Conservation (phyloP, 2,113 vertebrate species). For the Callaeas wilsoni region DNA sequence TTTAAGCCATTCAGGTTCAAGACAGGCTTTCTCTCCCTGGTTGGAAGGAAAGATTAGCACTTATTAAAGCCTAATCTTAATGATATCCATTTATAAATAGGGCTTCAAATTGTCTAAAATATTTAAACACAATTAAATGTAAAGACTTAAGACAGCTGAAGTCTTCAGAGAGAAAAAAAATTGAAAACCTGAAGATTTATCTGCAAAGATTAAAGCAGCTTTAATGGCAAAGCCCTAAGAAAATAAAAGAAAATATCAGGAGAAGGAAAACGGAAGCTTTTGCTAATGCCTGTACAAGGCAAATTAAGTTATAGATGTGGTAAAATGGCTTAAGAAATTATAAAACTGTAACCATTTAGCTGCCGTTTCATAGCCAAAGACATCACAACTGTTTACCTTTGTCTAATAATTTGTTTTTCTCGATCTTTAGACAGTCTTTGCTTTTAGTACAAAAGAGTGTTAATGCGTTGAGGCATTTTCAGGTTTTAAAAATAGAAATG, state of each 20-base stretch:
- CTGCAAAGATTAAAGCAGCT: not conserved
- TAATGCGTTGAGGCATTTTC: not conserved
- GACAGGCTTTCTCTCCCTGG: not conserved
- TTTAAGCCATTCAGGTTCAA: slow-evolving; percentile 15
- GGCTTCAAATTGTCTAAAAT: slow-evolving; percentile 18
- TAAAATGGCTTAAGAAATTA: not conserved
- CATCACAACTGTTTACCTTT: not conserved
- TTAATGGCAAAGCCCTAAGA: not conserved
- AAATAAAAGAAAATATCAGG: not conserved
- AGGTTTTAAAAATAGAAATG: not conserved
- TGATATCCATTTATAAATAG: slow-evolving; percentile 53
- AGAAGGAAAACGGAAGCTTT: not conserved
- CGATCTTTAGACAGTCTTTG: not conserved
- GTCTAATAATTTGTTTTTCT: not conserved
- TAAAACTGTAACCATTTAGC: not conserved
- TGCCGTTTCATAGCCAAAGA: not conserved
- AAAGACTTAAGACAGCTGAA: slow-evolving; percentile 12
- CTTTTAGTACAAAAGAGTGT: not conserved
- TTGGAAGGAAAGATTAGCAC: slow-evolving; percentile 35
- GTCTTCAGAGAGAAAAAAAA: not conserved
- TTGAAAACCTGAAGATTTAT: not conserved
- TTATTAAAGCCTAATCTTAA: slow-evolving; percentile 47
- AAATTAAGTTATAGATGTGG: slow-evolving; percentile 8
- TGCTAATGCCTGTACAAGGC: not conserved
- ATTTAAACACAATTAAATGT: slow-evolving; percentile 10